phyloP scores from a whole-genome alignment of 2,113 vertebrate genomes.

The Trogon surrucura region DNA sequence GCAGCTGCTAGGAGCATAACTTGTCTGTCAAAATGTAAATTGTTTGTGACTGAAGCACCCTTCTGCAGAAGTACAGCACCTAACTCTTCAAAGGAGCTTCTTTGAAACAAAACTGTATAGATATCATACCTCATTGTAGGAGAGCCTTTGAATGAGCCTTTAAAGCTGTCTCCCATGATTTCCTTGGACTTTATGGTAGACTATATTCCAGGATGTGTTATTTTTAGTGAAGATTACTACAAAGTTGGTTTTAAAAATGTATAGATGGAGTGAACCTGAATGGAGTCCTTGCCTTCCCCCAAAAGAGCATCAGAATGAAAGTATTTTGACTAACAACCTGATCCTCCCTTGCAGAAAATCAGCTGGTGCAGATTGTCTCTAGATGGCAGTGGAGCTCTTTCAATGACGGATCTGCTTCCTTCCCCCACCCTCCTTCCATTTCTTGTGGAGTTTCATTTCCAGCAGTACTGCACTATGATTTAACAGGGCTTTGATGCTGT shows the following conservation, averaged over 20 bases:
- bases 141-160: background rate
- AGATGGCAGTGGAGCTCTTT: constrained; percentile 79
- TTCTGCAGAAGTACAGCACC: background rate
- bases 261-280: background rate
- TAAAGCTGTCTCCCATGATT: background rate
- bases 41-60: background rate
- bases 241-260: background rate
- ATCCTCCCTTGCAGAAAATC: background rate
- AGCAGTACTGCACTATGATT: constrained; percentile 67
- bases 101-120: background rate
- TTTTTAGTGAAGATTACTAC: background rate
- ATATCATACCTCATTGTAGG: background rate
- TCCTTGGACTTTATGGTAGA: background rate
- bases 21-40: constrained; percentile 22
- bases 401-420: background rate
- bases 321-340: background rate
- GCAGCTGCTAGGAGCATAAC: background rate
- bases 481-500: constrained; percentile 76
- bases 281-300: background rate
- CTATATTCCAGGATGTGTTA: background rate
- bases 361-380: constrained; percentile 17
- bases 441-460: constrained; percentile 67
- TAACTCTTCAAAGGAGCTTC: background rate
- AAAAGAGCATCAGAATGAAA: background rate
- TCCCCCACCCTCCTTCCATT: constrained; percentile 43